Percentiles rank a stretch among this genome's conserved stretches.
Evolutionary conservation across 2,888 invertebrate species (phyloP).

Genomic region (Drosophila yooni): DNA sequence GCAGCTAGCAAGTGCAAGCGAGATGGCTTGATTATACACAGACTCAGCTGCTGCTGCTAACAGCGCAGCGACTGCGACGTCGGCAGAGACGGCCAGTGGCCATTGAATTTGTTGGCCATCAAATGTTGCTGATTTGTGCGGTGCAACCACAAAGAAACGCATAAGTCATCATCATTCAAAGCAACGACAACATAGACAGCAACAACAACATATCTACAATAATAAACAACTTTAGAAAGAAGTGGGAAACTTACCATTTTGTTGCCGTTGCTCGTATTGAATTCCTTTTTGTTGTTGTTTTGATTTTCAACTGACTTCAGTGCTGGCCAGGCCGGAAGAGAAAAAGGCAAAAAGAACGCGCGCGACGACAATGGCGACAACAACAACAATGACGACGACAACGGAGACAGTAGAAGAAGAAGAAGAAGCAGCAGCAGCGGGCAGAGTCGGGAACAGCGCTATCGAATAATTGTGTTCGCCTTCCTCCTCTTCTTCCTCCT

Average conservation of each 20-base stretch:
- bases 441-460: conserved; percentile 20
- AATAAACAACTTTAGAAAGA: conserved; percentile 9
- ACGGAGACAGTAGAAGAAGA: not conserved
- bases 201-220: conserved; percentile 2
- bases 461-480: conserved; percentile 43
- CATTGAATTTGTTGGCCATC: conserved; percentile 57
- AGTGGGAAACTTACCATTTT: conserved; percentile 51
- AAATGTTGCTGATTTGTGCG: conserved; percentile 36
- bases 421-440: conserved; percentile 9
- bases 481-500: conserved; percentile 15
- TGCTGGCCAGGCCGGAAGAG: conserved; percentile 44
- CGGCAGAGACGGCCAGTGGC: conserved; percentile 22
- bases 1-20: conserved; percentile 39
- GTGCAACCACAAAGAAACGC: conserved; percentile 46
- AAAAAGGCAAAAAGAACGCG: conserved; percentile 45
- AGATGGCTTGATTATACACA: conserved; percentile 46
- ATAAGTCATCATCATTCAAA: conserved; percentile 39
- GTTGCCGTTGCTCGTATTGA: conserved; percentile 27
- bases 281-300: conserved; percentile 22
- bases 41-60: conserved; percentile 31
- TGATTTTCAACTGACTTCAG: conserved; percentile 27
- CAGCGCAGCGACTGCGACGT: conserved; percentile 2
- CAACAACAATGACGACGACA: conserved; percentile 23
- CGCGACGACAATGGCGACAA: conserved; percentile 32
- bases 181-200: conserved; percentile 7